Conservation (phyloP, 37 sponge, comb jelly and placozoan species). For the Trichoplax adhaerens region DNA sequence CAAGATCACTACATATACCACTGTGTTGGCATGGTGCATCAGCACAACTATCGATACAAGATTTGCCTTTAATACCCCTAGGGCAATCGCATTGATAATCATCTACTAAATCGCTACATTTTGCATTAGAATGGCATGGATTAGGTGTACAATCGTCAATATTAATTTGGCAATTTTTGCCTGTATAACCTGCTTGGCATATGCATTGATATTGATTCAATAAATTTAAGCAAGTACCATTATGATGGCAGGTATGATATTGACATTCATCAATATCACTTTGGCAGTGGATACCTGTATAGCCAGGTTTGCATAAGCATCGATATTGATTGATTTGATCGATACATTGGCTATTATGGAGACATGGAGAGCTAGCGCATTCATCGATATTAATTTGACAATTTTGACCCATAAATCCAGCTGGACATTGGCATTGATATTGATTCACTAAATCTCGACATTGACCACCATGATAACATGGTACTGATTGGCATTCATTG, state of each 20-base stretch:
- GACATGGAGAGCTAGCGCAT: constrained; percentile 27
- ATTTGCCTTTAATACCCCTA: no score
- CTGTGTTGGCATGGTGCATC: constrained; percentile 18
- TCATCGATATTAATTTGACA: constrained; percentile 21
- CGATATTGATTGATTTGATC: constrained; percentile 4
- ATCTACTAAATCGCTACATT: no score
- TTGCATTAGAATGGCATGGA: background rate
- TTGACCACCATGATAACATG: constrained; percentile 37
- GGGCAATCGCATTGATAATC: no score
- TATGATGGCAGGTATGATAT: constrained; percentile 27
- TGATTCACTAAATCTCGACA: background rate
- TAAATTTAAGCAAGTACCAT: constrained; percentile 25
- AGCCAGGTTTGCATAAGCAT: constrained; percentile 31
- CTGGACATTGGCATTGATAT: constrained; percentile 6
- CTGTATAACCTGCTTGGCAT: constrained; percentile 12
- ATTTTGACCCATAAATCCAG: constrained; percentile 18
- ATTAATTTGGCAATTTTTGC: constrained; percentile 19
- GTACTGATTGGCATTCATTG: constrained; percentile 21
- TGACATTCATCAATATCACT: constrained; percentile 41
- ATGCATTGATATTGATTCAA: constrained; percentile 4
- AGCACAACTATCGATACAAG: constrained; percentile 10
- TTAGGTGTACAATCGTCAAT: constrained; percentile 29
- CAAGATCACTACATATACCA: constrained; percentile 4
- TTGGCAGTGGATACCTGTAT: constrained; percentile 32
- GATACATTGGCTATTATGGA: constrained; percentile 31